phyloP scores from a whole-genome alignment of 2,113 vertebrate species.

The Hiodon tergisus region DNA sequence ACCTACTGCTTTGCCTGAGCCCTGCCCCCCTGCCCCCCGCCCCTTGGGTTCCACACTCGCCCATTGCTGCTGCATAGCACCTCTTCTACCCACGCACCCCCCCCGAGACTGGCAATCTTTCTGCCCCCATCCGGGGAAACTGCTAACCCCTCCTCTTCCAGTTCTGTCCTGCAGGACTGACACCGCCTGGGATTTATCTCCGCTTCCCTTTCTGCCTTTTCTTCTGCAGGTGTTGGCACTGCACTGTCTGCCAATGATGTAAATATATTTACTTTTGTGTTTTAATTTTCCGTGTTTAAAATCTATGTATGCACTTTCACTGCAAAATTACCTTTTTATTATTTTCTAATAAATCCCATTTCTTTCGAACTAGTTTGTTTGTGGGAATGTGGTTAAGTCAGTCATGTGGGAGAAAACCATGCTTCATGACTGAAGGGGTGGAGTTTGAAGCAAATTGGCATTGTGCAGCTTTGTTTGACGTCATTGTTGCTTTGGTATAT shows the following conservation, averaged over 20 bases:
- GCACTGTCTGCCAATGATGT: background rate
- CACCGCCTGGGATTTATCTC: conserved; percentile 35
- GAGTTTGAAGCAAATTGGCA: no score
- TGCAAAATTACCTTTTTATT: no score
- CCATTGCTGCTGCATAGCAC: conserved; percentile 9
- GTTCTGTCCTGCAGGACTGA: conserved; percentile 50
- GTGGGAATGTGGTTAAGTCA: no score
- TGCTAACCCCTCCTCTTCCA: conserved; percentile 36
- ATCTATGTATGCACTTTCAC: no score
- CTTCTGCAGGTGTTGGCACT: background rate
- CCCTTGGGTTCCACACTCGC: conserved; percentile 24
- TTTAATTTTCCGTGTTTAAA: no score
- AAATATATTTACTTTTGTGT: background rate
- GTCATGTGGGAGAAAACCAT: no score
- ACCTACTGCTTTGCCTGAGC: background rate
- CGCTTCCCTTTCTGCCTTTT: conserved; percentile 18
- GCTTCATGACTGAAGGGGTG: no score
- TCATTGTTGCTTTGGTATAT: no score
- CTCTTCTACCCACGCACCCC: background rate
- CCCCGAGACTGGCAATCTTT: background rate
- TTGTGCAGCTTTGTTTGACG: no score
- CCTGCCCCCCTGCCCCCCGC: conserved; percentile 20
- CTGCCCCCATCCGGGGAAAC: background rate
- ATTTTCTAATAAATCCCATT: no score
- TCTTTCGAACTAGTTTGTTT: no score